Evolutionary conservation across 35 echinoderm and acorn worm species (phyloP).

Genomic region (Strongylocentrotus purpuratus): DNA sequence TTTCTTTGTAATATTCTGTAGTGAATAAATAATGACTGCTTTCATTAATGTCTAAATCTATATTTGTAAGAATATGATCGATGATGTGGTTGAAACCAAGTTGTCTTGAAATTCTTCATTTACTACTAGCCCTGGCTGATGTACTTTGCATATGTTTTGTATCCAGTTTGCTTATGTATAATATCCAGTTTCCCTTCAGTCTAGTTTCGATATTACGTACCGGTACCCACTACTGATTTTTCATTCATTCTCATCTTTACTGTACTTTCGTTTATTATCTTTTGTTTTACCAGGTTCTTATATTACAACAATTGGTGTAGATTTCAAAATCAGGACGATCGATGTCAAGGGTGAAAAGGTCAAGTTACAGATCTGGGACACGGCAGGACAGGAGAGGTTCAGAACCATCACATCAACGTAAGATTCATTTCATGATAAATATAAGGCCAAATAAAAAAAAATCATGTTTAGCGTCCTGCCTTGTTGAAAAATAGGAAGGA

Average conservation of each 20-base stretch:
- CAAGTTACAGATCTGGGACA: conserved; percentile 99
- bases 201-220: background rate
- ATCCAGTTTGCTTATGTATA: background rate
- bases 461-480: too few relatives aligned
- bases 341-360: conserved; percentile 98
- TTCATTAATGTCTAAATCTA: too few relatives aligned
- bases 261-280: background rate
- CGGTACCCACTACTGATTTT: background rate
- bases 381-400: conserved; percentile 97
- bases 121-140: background rate
- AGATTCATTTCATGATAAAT: conserved; percentile 27
- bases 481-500: too few relatives aligned
- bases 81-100: background rate
- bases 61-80: background rate
- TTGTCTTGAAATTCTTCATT: too few relatives aligned
- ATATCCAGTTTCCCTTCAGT: background rate
- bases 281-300: conserved; percentile 79
- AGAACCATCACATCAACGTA: conserved; percentile 99
- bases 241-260: background rate
- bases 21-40: too few relatives aligned
- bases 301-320: conserved; percentile 99
- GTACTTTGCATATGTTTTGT: background rate
- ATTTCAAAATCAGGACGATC: conserved; percentile 99
- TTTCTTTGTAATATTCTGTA: too few relatives aligned
- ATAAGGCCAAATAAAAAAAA: too few relatives aligned